Evolutionary conservation across 2,888 invertebrate species (phyloP), one percentile per base, ranked within the genome.

Genomic region (Itoplectis maculator): DNA sequence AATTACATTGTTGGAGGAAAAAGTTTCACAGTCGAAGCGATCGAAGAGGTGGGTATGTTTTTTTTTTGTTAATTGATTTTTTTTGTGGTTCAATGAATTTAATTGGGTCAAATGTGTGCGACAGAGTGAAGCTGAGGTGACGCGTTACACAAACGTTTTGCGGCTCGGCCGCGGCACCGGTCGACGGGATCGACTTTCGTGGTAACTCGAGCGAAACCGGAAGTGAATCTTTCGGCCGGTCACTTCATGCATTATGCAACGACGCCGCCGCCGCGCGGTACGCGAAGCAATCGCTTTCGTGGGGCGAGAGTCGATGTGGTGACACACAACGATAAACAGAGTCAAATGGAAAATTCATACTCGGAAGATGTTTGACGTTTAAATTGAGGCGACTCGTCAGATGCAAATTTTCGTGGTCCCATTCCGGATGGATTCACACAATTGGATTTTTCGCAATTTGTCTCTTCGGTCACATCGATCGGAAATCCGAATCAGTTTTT

Each of bases 121-220:
- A 6, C 35, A 59, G 20, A 63, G 37, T 20, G 15, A 18, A 20
- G 4, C 20, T 8, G 59, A n/a, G 59, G 35, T 8, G n/a, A 35
- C n/a, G 11, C 23, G 37, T 37, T 63, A n/a, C 18, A 40, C 15
- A 18, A 40, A 20, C 11, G n/a, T n/a, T n/a, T 63, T 37, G 40
- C 11, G 5, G 35, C n/a, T 37, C 1, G 8, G 29, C n/a, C 20
- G 40, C 63, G 20, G 23, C 65, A 20, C 11, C 18, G 20, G 18
- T n/a, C n/a, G n/a, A n/a, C n/a, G 18, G 23, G 20, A 65, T 65
- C 65, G 45, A 45, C 65, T 65, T 65, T 65, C 65, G 35, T 20
- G n/a, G 65, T 65, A 65, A 65, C 65, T 23, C 13, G 65, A 65
- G 20, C 45, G 42, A 45, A 45, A 45, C 65, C 65, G 65, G 65